Base-by-base conservation (phyloP, 2,797 vertebrate genomes). In the Xyrichtys novacula region DNA sequence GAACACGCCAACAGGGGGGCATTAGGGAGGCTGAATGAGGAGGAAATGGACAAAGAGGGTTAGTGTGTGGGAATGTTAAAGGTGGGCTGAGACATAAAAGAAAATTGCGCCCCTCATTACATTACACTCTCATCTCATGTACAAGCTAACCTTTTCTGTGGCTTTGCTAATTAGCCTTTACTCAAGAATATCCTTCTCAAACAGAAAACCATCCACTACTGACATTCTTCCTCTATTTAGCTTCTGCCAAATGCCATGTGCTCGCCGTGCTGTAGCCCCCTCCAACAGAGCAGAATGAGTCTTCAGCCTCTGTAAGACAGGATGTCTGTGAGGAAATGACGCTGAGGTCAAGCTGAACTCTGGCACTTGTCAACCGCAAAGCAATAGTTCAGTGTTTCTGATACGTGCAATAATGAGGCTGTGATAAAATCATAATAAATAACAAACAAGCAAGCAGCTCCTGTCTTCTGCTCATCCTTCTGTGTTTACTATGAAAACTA, bases 381-480 rank as follows among this genome's bases (percentile, higher is more conserved):
- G 91, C 91, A 93, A 93, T 93, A 93, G 91, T 78, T 85, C 81
- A 55, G 65, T 90, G 84, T 91, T 90, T 75, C 89, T 84, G 82
- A 88, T 86, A 83, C 66, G 87, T 91, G 91, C 93, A 94, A 94
- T 94, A 94, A 93, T 49, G 78, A 92, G 87, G 88, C 87, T 89
- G 89, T 91, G 79, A 89, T 86, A 80, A 89, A 84, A 88, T 92
- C 84, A 83, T 88, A 94, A 94, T 93, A 94, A 94, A 93, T 76
- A 89, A 87, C 76, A 85, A n/a, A 81, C 77, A 87, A 85, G 70
- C 47, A 83, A 88, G 80, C 49, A 76, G 38, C 26, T 55, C 63
- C 14, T 58, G 71, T 69, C 22, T 65, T 82, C 73, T 67, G 40
- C 74, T 81, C 48, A 29, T 88, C 65, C 60, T 85, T 87, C 50